phyloP scores from a whole-genome alignment of 2,888 invertebrate species.

The Agriopis marginaria region DNA sequence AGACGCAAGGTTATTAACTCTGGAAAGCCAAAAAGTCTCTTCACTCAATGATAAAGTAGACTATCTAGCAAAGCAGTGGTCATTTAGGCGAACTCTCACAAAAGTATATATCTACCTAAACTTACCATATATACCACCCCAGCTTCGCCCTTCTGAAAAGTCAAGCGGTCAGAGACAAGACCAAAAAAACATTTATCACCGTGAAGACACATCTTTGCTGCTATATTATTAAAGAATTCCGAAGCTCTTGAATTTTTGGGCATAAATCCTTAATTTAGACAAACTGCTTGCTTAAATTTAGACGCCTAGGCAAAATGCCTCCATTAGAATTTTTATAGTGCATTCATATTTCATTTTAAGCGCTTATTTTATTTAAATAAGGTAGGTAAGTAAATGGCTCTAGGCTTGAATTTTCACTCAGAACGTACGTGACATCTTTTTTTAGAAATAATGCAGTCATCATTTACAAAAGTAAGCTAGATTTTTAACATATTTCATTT shows the following conservation, averaged over 20 bases:
- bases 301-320: slow-evolving; percentile 26
- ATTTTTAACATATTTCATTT: no score
- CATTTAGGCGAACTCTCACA: no score
- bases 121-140: background rate
- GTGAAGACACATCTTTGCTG: slow-evolving; percentile 6
- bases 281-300: slow-evolving; percentile 28
- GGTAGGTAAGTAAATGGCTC: slow-evolving; percentile 11
- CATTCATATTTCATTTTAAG: slow-evolving; percentile 26
- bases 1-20: no score
- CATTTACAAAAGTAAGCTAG: background rate
- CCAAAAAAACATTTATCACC: slow-evolving; percentile 12
- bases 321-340: slow-evolving; percentile 26
- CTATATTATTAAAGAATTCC: slow-evolving; percentile 27
- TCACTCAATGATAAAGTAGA: background rate
- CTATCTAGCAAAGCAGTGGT: background rate
- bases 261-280: slow-evolving; percentile 43
- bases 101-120: background rate
- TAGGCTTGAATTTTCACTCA: slow-evolving; percentile 15
- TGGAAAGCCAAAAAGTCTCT: no score
- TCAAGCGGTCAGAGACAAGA: slow-evolving; percentile 15
- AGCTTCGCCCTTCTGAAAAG: slow-evolving; percentile 5
- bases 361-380: slow-evolving; percentile 23
- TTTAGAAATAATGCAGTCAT: background rate
- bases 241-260: slow-evolving; percentile 23
- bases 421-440: slow-evolving; percentile 11